Percentiles rank a stretch among this genome's conserved stretches.
phyloP scores from a whole-genome alignment of 2,113 vertebrate genomes.

The Pristiophorus japonicus region DNA sequence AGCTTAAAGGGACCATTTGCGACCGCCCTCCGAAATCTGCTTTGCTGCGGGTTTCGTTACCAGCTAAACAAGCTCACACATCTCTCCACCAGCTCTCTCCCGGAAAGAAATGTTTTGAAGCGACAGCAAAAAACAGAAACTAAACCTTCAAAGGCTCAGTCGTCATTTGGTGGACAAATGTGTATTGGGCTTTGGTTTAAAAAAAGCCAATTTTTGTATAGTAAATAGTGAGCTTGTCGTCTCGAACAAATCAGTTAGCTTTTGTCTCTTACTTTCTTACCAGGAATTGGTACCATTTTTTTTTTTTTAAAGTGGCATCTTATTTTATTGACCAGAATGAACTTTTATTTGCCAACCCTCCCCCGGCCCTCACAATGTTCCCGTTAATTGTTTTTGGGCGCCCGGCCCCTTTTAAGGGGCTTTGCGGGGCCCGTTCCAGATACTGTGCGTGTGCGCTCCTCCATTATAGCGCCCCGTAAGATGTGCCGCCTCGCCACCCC shows the following conservation, averaged over 20 bases:
- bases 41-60: background rate
- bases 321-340: background rate
- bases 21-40: background rate
- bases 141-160: conserved; percentile 42
- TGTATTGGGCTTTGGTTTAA: conserved; percentile 86
- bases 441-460: too few species aligned
- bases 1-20: too few species aligned
- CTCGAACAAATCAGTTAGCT: conserved; percentile 58
- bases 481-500: too few species aligned
- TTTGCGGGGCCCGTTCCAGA: too few species aligned
- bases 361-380: too few species aligned
- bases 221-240: conserved; percentile 66
- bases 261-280: conserved; percentile 48
- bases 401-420: too few species aligned
- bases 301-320: background rate
- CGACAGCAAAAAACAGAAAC: too few species aligned
- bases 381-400: too few species aligned
- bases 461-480: too few species aligned
- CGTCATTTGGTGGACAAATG: conserved; percentile 68
- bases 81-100: background rate
- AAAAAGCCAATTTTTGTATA: conserved; percentile 66
- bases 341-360: background rate
- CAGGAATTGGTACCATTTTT: background rate
- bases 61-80: background rate
- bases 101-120: too few species aligned